Evolutionary conservation across 2,113 vertebrate genomes (phyloP), one percentile per base, ranked within the genome.

Genomic region (Sylvietta virens): DNA sequence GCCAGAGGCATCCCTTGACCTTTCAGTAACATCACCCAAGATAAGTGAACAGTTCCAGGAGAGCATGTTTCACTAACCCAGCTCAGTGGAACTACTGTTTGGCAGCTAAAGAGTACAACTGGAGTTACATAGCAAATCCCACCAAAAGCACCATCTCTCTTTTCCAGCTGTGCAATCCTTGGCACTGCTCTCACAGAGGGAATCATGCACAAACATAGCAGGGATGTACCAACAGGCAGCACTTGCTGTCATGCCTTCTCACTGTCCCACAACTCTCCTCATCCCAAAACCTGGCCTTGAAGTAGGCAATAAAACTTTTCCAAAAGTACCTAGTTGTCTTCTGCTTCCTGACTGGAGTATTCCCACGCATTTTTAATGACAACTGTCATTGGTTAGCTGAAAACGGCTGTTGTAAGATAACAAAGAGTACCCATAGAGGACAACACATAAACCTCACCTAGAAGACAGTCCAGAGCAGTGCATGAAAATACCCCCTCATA

Each of bases 111-210:
- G n/a, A 61, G 15, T 22, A 31, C 11, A 70, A 44, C 0, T 40
- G 15, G 69, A 65, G 21, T 35, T 30, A 53, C 42, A 16, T 0
- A 54, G 74, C 42, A 35, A 48, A 69, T 48, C 42, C 37, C 71
- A 83, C 28, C 57, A 37, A 33, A 58, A 54, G 44, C 35, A 40
- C 27, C 15, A 8, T 24, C 31, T 44, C 44, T 9, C 9, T 45
- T 70, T 51, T 44, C 39, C 61, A 86, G 66, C 39, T 50, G 35
- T 14, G 31, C 12, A 44, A 24, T 57, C 45, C 37, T 28, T 3
- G 1, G 65, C 37, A 62, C 1, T 51, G 9, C 13, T 28, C 17
- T 40, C 58, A 2, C 0, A 1, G 18, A 33, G 15, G 50, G 45
- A 81, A 50, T 64, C 50, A 11, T 0, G 0, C 15, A 20, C 50